These are phyloP conservation scores for Gracilinanus agilis DNA, from an alignment of 2,113 vertebrate genomes.

Conservation along the genomic window DNA sequence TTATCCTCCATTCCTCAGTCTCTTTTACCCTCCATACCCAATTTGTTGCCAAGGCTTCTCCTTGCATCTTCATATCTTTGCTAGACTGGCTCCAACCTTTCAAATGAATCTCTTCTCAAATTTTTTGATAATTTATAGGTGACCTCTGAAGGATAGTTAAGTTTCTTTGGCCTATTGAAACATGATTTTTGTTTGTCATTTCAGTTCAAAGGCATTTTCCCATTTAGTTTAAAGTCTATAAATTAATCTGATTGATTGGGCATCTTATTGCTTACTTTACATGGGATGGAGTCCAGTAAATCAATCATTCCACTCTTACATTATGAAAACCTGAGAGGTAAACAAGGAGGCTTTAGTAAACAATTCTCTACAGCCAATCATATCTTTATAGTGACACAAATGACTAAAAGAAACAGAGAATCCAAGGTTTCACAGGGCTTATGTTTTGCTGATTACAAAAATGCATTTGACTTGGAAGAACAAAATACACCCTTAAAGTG, in stretches of 20 bases:
- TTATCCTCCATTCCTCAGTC: background rate
- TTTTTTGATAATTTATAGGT: background rate
- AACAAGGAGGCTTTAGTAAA: background rate
- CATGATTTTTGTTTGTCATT: background rate
- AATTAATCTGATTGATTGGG: background rate
- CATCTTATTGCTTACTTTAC: background rate
- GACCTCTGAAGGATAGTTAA: background rate
- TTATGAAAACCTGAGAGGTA: background rate
- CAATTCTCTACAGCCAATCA: background rate
- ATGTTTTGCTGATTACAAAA: background rate
- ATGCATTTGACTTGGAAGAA: background rate
- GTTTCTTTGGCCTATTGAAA: background rate
- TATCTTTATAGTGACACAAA: background rate
- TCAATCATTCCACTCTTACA: background rate
- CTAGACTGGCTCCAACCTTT: background rate
- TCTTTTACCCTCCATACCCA: background rate
- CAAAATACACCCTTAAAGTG: background rate
- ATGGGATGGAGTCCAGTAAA: background rate
- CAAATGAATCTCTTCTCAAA: background rate
- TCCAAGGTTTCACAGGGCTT: background rate
- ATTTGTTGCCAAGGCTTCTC: background rate
- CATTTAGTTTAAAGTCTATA: background rate
- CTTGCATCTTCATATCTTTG: background rate
- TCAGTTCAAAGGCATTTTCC: background rate
- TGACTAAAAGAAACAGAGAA: background rate